Percentiles rank a stretch among this genome's conserved stretches.
These are phyloP conservation scores for Rhineura floridana DNA, from an alignment of 2,113 vertebrate species.

Conservation along the genomic window DNA sequence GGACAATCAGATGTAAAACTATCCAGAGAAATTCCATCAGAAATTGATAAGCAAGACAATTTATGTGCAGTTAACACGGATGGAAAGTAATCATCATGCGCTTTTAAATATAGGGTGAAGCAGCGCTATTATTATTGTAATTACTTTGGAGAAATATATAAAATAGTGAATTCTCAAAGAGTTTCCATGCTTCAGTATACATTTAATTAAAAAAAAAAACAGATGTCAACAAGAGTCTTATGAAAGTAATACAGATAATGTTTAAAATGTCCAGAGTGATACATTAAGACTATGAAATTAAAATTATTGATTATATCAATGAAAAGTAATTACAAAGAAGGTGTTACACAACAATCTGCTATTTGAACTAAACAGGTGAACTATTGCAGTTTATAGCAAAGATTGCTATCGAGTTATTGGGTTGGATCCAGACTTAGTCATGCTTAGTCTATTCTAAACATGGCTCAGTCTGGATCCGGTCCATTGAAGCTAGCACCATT, in stretches of 20 bases:
- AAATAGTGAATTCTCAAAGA: background rate
- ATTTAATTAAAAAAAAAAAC: background rate
- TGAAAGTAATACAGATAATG: background rate
- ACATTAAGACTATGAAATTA: background rate
- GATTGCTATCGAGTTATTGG: accelerated
- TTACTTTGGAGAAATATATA: background rate
- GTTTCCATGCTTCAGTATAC: background rate
- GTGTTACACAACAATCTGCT: background rate
- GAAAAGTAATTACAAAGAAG: background rate
- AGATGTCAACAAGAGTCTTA: background rate
- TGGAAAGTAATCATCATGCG: background rate
- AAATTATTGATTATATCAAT: background rate
- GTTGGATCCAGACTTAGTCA: no score
- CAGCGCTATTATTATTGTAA: background rate
- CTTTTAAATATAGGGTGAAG: background rate
- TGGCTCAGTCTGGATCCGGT: background rate
- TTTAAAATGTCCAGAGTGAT: slow-evolving; percentile 5
- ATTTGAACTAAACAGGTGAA: background rate
- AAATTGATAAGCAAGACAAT: background rate
- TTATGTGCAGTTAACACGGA: background rate
- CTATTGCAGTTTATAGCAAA: background rate
- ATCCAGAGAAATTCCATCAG: background rate
- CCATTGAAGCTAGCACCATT: accelerated
- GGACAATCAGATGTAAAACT: background rate
- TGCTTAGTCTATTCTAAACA: no score